These are phyloP conservation scores for Diarsia brunnea DNA, from an alignment of 2,888 invertebrate genomes.

Conservation along the genomic window DNA sequence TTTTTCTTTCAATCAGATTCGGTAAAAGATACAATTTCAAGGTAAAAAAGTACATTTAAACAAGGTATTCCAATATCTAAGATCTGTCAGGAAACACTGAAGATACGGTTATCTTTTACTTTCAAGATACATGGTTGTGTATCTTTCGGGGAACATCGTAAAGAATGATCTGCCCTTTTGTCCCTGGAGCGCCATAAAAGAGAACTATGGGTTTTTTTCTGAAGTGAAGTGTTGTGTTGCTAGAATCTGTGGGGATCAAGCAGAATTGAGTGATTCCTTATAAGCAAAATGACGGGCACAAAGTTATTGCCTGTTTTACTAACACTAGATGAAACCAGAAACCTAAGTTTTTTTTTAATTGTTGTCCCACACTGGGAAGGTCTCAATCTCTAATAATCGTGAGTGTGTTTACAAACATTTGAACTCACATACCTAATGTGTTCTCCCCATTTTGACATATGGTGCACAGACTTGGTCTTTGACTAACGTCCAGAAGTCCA, in stretches of 20 bases:
- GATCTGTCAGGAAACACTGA: constrained; percentile 15
- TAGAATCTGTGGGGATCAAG: neutral
- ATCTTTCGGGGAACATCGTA: constrained; percentile 23
- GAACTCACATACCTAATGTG: no score
- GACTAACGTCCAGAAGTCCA: no score
- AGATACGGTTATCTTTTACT: constrained; percentile 28
- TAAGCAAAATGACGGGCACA: neutral
- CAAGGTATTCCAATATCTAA: constrained; percentile 27
- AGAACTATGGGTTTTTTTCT: constrained; percentile 12
- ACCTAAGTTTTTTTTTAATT: neutral
- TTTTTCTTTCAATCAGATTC: constrained; percentile 11
- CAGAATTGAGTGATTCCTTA: constrained; percentile 5
- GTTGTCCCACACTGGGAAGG: no score
- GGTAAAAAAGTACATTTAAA: constrained; percentile 25
- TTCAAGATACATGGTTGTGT: constrained; percentile 3
- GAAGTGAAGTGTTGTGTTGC: constrained; percentile 2
- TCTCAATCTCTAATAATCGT: no score
- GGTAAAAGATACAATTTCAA: constrained; percentile 19
- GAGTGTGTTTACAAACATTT: no score
- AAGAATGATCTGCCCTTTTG: constrained; percentile 33
- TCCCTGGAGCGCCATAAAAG: constrained; percentile 23
- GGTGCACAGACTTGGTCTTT: no score
- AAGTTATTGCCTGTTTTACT: neutral
- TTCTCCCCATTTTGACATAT: no score
- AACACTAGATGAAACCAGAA: neutral